phyloP scores from a whole-genome alignment of 2,888 invertebrate species.

The Agelastica alni region DNA sequence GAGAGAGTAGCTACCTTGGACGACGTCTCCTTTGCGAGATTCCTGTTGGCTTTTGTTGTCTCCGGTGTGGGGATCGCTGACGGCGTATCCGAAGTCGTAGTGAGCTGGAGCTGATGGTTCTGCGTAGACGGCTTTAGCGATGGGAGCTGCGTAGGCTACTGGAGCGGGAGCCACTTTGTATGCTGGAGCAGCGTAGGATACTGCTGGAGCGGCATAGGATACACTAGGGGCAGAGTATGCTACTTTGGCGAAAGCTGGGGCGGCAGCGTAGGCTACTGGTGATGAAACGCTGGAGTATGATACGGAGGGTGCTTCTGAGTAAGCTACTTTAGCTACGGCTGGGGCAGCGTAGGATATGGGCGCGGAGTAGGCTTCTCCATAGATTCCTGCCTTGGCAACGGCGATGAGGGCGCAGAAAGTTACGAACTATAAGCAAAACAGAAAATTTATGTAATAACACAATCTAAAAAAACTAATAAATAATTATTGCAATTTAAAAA shows the following conservation, averaged over 20 bases:
- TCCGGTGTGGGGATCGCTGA: constrained; percentile 52
- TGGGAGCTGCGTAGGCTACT: constrained; percentile 53
- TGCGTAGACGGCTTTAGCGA: constrained; percentile 41
- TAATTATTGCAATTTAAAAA: neutral
- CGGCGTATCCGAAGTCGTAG: constrained; percentile 43
- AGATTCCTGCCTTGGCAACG: constrained; percentile 40
- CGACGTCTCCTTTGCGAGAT: constrained; percentile 61
- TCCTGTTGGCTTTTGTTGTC: constrained; percentile 66
- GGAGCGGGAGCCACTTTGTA: constrained; percentile 36
- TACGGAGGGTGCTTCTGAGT: constrained; percentile 16
- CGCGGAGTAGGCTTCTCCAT: constrained; percentile 39
- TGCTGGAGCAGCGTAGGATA: constrained; percentile 36
- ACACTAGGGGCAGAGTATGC: constrained; percentile 37
- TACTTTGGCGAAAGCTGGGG: constrained; percentile 40
- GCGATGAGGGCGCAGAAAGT: constrained; percentile 43
- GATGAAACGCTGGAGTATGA: constrained; percentile 49
- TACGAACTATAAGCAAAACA: constrained; percentile 39
- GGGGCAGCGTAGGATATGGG: constrained; percentile 30
- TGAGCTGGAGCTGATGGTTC: constrained; percentile 40
- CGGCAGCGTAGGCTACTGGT: constrained; percentile 18
- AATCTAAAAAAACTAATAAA: neutral
- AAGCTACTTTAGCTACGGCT: constrained; percentile 28
- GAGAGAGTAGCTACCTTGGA: constrained; percentile 60
- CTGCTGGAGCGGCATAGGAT: constrained; percentile 48
- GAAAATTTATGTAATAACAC: neutral